Base-by-base conservation (phyloP, 2,888 invertebrate species). In the Tetrapedia diversipes region DNA sequence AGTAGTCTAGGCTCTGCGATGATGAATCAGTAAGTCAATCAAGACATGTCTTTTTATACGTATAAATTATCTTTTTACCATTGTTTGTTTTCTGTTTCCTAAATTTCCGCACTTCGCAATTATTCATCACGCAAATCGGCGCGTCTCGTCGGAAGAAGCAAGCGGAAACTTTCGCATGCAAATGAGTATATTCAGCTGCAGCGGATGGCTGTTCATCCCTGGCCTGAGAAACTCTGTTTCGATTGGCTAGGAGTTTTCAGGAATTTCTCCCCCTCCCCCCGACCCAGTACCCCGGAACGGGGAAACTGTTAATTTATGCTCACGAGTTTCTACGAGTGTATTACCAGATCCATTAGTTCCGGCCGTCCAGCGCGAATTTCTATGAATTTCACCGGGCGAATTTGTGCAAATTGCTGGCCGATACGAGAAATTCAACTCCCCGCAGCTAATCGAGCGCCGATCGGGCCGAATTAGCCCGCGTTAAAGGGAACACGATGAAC, bases 261-360 rank as follows among this genome's bases (percentile, higher is more conserved):
- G 24, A 19, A 54, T 16, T 14, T 7, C 0, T n/a, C n/a, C n/a
- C n/a, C n/a, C n/a, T n/a, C n/a, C n/a, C n/a, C n/a, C n/a, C n/a
- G n/a, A n/a, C 1, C 27, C 19, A 2, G 39, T 16, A 19, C 8
- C 54, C 8, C 54, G 56, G 22, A 43, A 22, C 24, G 14, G n/a
- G 37, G 27, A 34, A 57, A 66, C 57, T 37, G 57, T 66, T 66
- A 66, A 66, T 57, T 66, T 66, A 66, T 66, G 66, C 57, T 45
- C 34, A 47, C 66, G 66, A 66, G 66, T 47, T 57, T 59, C 59
- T 27, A 47, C 47, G 59, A 47, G 47, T 45, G 59, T 59, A 59
- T 66, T 66, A 66, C 59, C 16, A 27, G 66, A 49, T 32, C 39
- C 67, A 49, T 67, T 67, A 67, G 67, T 60, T 60, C 60, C 29